phyloP scores from a whole-genome alignment of 2,113 vertebrate species.

The Cyprichromis sp. region DNA sequence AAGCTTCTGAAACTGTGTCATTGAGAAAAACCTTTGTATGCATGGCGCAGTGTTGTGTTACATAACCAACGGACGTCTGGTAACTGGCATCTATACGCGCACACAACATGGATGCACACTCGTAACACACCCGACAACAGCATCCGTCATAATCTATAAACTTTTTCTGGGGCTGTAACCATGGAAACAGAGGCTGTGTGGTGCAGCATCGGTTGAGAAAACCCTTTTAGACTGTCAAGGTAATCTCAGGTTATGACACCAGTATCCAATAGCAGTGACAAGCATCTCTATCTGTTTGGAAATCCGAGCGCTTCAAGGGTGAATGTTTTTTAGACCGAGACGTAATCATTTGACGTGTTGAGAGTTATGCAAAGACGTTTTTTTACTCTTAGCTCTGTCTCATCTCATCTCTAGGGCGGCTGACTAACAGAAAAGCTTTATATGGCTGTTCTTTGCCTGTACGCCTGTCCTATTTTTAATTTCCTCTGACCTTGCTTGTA shows the following conservation, averaged over 20 bases:
- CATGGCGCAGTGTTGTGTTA: neutral
- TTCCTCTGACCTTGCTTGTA: slow-evolving; percentile 18
- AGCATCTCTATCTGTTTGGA: neutral
- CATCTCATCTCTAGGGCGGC: neutral
- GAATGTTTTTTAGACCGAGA: neutral
- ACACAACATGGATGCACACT: neutral
- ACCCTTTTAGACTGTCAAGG: slow-evolving; percentile 7
- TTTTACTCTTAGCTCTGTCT: neutral
- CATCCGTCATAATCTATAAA: neutral
- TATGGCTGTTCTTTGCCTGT: neutral
- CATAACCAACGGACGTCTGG: slow-evolving; percentile 3
- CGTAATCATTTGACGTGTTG: neutral
- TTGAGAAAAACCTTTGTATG: neutral
- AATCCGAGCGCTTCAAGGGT: neutral
- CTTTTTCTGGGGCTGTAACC: slow-evolving; percentile 31
- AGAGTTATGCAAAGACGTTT: neutral
- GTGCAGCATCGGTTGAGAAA: neutral
- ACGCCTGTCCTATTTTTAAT: slow-evolving; percentile 20
- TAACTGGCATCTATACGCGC: neutral
- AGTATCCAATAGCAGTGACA: neutral
- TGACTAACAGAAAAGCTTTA: neutral
- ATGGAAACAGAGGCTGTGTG: slow-evolving; percentile 41
- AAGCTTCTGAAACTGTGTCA: neutral
- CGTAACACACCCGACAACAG: neutral
- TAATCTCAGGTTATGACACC: slow-evolving; percentile 13